Percentiles rank a stretch among this genome's conserved stretches.
phyloP scores from a whole-genome alignment of 92 coral and sea anemone genomes.

The Umimayanthus kanabou region DNA sequence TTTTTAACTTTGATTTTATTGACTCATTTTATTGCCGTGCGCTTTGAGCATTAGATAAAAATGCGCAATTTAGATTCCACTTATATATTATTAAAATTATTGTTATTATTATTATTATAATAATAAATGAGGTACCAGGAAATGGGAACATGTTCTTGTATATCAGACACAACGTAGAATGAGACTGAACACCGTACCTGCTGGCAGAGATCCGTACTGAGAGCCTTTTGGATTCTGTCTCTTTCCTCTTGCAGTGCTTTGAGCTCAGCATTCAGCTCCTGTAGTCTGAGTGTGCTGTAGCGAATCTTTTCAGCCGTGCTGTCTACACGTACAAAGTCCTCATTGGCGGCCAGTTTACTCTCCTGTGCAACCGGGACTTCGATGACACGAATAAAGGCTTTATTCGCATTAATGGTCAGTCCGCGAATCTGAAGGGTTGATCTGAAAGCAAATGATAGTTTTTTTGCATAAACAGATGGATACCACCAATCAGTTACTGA shows the following conservation, averaged over 20 bases:
- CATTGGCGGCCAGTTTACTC: conserved; percentile 48
- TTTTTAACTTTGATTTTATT: no score
- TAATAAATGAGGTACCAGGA: no score
- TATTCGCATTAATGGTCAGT: conserved; percentile 66
- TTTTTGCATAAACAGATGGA: background rate
- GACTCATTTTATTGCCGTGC: no score
- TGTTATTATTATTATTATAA: no score
- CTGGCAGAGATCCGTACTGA: conserved; percentile 75
- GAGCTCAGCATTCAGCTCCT: conserved; percentile 77
- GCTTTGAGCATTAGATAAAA: no score
- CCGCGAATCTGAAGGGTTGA: conserved; percentile 62
- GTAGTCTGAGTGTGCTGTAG: conserved; percentile 80
- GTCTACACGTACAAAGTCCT: conserved; percentile 77
- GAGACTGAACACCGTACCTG: conserved; percentile 54
- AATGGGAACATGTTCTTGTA: no score
- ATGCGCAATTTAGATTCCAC: no score
- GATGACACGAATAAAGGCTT: conserved; percentile 79
- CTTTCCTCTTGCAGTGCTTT: conserved; percentile 75
- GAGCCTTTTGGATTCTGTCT: conserved; percentile 71
- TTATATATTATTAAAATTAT: no score
- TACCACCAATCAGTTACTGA: background rate
- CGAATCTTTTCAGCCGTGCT: conserved; percentile 63
- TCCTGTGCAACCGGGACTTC: conserved; percentile 64
- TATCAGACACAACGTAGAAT: no score
- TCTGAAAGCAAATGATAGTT: conserved; percentile 19